A percentile compares a stretch with the other conserved stretches of the same genome.
phyloP scores from a whole-genome alignment of 2,888 invertebrate genomes.

The Anthophora plumipes region DNA sequence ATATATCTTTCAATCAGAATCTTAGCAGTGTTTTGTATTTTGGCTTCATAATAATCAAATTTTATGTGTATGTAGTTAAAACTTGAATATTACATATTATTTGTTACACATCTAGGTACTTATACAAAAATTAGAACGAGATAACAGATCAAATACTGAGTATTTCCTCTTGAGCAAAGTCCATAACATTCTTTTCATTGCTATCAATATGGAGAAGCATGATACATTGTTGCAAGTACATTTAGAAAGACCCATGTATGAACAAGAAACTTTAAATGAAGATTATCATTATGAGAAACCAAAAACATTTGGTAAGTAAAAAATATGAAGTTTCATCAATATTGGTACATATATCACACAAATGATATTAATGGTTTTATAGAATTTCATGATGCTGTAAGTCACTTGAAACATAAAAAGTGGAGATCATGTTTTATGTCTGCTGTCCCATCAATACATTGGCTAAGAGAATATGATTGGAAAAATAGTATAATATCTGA shows the following conservation, averaged over 20 bases:
- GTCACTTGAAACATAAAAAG: conserved; percentile 66
- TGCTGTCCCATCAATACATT: conserved; percentile 87
- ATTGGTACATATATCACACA: background rate
- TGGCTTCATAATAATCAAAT: background rate
- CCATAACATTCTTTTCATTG: background rate
- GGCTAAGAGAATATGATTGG: conserved; percentile 88
- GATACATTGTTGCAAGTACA: conserved; percentile 66
- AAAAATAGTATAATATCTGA: conserved; percentile 88
- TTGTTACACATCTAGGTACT: conserved; percentile 15
- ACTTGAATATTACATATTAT: background rate
- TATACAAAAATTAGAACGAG: background rate
- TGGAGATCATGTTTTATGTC: conserved; percentile 74
- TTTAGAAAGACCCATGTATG: conserved; percentile 85
- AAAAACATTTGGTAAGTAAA: conserved; percentile 81
- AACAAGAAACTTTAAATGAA: conserved; percentile 85
- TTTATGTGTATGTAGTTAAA: background rate
- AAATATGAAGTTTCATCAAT: background rate
- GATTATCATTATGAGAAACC: conserved; percentile 85
- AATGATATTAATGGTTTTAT: background rate
- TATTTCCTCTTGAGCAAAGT: background rate
- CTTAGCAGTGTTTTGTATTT: background rate
- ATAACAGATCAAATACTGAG: background rate
- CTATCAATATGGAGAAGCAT: conserved; percentile 58
- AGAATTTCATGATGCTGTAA: conserved; percentile 65
- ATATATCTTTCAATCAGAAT: background rate